phyloP scores from a whole-genome alignment of 2,113 vertebrate genomes.

The Sprattus sprattus region DNA sequence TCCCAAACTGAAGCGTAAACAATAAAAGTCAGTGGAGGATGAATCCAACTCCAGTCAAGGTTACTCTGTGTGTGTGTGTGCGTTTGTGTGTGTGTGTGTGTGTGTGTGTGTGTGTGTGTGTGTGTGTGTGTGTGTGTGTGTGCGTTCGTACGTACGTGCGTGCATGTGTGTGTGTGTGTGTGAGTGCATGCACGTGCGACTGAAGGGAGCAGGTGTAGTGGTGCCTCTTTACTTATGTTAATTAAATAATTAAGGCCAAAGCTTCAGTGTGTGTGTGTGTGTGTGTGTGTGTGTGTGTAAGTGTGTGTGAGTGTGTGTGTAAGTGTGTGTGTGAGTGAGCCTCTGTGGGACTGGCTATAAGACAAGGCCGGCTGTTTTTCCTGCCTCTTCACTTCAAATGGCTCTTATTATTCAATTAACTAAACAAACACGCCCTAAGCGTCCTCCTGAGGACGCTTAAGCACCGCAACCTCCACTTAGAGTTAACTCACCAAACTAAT shows the following conservation, averaged over 20 bases:
- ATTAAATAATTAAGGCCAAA: conserved; percentile 72
- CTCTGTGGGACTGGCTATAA: conserved; percentile 56
- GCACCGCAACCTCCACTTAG: conserved; percentile 36
- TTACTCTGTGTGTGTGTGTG: conserved; percentile 60
- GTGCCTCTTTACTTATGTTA: conserved; percentile 68
- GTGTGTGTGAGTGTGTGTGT: not conserved
- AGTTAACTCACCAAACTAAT: conserved; percentile 43
- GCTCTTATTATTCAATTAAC: conserved; percentile 67
- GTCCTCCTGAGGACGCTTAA: conserved; percentile 46
- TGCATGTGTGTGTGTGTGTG: conserved; percentile 47
- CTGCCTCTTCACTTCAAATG: conserved; percentile 61
- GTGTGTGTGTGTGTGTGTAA: not conserved
- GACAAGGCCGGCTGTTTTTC: conserved; percentile 65
- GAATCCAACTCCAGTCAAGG: conserved; percentile 62
- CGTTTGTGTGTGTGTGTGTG: not conserved
- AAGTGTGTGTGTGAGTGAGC: not conserved
- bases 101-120: conserved; percentile 52
- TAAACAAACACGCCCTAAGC: conserved; percentile 58
- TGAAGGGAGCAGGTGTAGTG: conserved; percentile 67
- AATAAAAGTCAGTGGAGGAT: conserved; percentile 52
- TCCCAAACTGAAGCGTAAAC: conserved; percentile 17
- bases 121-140: conserved; percentile 31
- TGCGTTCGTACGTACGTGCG: conserved; percentile 51
- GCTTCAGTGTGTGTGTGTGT: conserved; percentile 52
- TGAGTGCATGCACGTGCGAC: conserved; percentile 25